These are phyloP conservation scores for Sinosuthora webbiana DNA, from an alignment of 2,113 vertebrate genomes.

Conservation along the genomic window DNA sequence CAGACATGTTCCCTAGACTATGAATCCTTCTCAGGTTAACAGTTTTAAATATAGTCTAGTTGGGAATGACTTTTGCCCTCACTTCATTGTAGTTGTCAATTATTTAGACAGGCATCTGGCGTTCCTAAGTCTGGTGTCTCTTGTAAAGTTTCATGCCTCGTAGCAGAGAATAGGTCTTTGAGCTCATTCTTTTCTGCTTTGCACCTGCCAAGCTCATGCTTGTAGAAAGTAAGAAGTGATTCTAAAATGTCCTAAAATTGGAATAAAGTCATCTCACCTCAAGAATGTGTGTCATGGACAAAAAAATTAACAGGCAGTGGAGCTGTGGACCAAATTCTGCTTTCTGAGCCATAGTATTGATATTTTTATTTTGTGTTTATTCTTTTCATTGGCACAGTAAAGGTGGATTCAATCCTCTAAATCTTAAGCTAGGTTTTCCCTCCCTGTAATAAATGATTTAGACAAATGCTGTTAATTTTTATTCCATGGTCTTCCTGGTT, in stretches of 20 bases:
- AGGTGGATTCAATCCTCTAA: not conserved
- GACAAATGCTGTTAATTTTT: not conserved
- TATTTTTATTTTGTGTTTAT: not conserved
- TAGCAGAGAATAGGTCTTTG: not conserved
- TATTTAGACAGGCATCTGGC: conserved; percentile 33
- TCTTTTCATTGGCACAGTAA: not conserved
- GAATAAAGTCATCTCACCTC: not conserved
- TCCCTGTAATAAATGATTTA: not conserved
- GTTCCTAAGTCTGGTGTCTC: not conserved
- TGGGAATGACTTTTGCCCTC: conserved; percentile 41
- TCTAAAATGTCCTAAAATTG: not conserved
- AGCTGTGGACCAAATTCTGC: not conserved
- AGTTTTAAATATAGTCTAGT: conserved; percentile 47
- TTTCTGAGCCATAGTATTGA: not conserved
- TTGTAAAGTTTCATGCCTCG: not conserved
- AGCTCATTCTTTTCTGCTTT: not conserved
- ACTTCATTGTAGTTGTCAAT: conserved; percentile 17
- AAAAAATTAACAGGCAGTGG: not conserved
- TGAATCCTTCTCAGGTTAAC: not conserved
- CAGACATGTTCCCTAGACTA: not conserved
- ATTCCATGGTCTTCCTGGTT: not conserved
- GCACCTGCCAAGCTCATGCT: not conserved
- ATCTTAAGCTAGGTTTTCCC: not conserved
- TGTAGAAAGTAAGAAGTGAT: not conserved
- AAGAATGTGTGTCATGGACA: not conserved